Base-by-base conservation (phyloP, 2,113 vertebrate species). In the Gavialis gangeticus region DNA sequence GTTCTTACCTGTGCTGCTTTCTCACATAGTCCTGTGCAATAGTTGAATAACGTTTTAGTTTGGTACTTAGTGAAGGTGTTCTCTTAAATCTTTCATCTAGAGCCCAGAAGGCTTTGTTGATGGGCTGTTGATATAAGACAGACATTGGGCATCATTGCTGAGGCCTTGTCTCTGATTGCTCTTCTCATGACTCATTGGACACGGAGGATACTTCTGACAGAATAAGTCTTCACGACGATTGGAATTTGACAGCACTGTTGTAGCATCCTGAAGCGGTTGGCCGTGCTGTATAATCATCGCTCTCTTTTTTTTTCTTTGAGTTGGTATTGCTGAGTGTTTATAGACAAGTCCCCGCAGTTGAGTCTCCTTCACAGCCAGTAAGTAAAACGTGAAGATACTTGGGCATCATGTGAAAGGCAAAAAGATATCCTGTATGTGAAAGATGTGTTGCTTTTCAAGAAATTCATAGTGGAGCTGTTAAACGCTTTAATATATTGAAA, bases 381-480 rank as follows among this genome's bases (percentile, higher is more conserved):
- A 85, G 73, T 87, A 94, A 95, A 46, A 46, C 7, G 46, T 46
- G 46, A 46, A 46, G 46, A 60, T 80, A 57, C 69, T 30, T 2
- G n/a, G 79, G 63, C 90, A 79, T 83, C 91, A 8, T 76, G 67
- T 18, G 75, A 21, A 25, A 60, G 30, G 81, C 59, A 24, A 64
- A 92, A 84, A 54, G 91, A 59, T 82, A 80, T 88, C 88, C 80
- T 66, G 10, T 63, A 69, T 46, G 46, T 46, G 67, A 66, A 28
- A 66, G 34, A 55, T 84, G 87, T 91, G 60, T 69, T 83, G 71
- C 86, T 96, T 94, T 88, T 93, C 94, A 27, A 82, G 91, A 96
- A 95, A 94, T 84, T 91, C 93, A 60, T 80, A 87, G 86, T 86
- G 86, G 17, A 30, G 18, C 92, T 95, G 89, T 84, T 97, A 95